Percentiles rank a stretch among this genome's conserved stretches.
These are phyloP conservation scores for Ammodytes dubius DNA, from an alignment of 2,113 vertebrate genomes.

Conservation along the genomic window DNA sequence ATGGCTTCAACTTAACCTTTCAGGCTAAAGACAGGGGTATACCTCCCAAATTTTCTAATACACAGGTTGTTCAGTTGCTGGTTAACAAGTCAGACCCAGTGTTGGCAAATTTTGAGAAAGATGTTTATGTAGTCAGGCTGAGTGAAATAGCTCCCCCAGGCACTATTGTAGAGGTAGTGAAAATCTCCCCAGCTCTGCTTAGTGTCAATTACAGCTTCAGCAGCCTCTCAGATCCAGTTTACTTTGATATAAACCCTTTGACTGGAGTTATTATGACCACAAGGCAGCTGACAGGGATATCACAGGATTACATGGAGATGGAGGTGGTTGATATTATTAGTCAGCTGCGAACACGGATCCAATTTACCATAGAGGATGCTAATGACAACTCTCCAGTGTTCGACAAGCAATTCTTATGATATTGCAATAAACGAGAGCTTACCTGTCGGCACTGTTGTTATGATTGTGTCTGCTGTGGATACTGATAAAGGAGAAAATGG, in stretches of 20 bases:
- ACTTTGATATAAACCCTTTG: constrained; percentile 91
- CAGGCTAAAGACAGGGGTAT: constrained; percentile 95
- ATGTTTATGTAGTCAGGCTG: constrained; percentile 88
- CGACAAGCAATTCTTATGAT: constrained; percentile 88
- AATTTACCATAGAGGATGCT: constrained; percentile 90
- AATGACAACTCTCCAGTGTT: constrained; percentile 94
- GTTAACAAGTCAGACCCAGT: constrained; percentile 85
- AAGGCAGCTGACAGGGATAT: constrained; percentile 85
- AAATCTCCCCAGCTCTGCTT: constrained; percentile 85
- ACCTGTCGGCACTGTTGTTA: constrained; percentile 87
- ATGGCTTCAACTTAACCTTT: constrained; percentile 93
- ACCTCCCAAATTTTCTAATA: constrained; percentile 91
- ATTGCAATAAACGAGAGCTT: constrained; percentile 91
- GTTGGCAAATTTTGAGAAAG: constrained; percentile 88
- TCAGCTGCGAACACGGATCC: constrained; percentile 86
- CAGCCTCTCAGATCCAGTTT: constrained; percentile 84
- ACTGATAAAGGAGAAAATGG: constrained; percentile 94
- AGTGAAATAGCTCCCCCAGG: constrained; percentile 96
- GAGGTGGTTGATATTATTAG: constrained; percentile 86
- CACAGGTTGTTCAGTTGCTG: constrained; percentile 88
- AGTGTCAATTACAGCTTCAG: constrained; percentile 90
- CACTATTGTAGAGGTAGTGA: constrained; percentile 89
- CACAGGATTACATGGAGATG: constrained; percentile 88
- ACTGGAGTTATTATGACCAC: constrained; percentile 92
- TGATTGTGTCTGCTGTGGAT: constrained; percentile 91